Percentiles rank a stretch among this genome's conserved stretches.
Evolutionary conservation across 2,113 vertebrate genomes (phyloP).

Genomic region (Phaethon lepturus): DNA sequence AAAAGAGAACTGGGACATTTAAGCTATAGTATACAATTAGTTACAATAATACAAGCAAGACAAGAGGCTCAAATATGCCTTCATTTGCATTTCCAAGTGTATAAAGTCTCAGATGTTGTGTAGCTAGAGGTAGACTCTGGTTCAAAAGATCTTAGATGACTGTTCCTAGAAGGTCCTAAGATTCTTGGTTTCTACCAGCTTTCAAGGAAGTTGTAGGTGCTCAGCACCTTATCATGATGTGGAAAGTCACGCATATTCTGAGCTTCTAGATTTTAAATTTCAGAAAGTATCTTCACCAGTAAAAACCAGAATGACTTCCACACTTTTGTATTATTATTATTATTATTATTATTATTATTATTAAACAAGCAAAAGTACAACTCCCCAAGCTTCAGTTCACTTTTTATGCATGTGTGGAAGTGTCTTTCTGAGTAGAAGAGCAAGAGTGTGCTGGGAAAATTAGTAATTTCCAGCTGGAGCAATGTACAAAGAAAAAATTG

Average conservation of each 20-base stretch:
- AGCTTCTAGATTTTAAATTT: not conserved
- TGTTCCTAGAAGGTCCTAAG: not conserved
- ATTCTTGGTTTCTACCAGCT: not conserved
- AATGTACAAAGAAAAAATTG: not conserved
- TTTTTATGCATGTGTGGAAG: constrained; percentile 14
- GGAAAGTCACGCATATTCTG: not conserved
- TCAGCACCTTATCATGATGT: not conserved
- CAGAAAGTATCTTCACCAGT: not conserved
- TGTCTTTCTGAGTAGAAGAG: constrained; percentile 41
- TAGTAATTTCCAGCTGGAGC: constrained; percentile 38
- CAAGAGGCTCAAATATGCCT: constrained; percentile 2
- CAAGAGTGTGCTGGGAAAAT: constrained; percentile 23
- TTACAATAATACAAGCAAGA: constrained; percentile 27
- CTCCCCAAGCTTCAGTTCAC: not conserved
- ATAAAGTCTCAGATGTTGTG: not conserved
- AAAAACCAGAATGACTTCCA: not conserved
- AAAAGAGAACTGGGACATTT: constrained; percentile 32
- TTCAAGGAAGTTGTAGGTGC: not conserved
- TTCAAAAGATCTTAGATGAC: not conserved
- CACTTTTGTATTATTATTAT: not conserved
- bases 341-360: not conserved
- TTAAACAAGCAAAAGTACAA: not conserved
- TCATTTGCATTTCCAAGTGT: constrained; percentile 14
- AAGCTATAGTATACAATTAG: not conserved
- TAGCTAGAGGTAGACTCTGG: not conserved